phyloP scores from a whole-genome alignment of 2,888 invertebrate species.

The Eupeodes latifasciatus region DNA sequence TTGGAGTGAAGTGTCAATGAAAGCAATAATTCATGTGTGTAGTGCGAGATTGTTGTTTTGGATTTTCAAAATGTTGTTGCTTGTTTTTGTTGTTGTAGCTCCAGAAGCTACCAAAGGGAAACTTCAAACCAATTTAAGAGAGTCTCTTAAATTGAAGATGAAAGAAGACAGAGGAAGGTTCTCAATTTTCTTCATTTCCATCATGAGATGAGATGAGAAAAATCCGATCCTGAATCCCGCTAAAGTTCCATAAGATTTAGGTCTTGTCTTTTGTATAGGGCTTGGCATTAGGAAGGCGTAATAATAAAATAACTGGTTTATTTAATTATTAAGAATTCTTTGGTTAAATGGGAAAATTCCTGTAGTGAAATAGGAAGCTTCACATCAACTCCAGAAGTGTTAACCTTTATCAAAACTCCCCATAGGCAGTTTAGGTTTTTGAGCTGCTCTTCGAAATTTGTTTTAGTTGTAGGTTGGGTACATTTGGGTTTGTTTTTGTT shows the following conservation, averaged over 20 bases:
- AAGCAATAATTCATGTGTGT: conserved; percentile 52
- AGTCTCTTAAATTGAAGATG: conserved; percentile 46
- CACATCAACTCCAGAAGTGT: not conserved
- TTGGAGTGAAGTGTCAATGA: conserved; percentile 29
- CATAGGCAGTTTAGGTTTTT: not conserved
- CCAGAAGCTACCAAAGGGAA: not conserved
- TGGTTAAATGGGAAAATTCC: conserved; percentile 46
- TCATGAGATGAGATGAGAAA: not conserved
- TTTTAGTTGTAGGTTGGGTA: not conserved
- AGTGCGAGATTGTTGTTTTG: conserved; percentile 30
- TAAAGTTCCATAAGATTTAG: conserved; percentile 12
- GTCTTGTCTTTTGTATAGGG: not conserved
- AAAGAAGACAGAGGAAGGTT: conserved; percentile 54
- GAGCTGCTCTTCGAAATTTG: too few species aligned
- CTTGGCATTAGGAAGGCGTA: not conserved
- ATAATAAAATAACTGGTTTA: conserved; percentile 27
- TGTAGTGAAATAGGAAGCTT: conserved; percentile 7
- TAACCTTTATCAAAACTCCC: conserved; percentile 42
- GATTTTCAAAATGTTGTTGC: conserved; percentile 24
- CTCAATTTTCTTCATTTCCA: conserved; percentile 47
- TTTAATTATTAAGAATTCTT: conserved; percentile 58
- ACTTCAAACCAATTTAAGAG: conserved; percentile 38
- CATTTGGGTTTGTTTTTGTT: not conserved
- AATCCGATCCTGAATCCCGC: not conserved
- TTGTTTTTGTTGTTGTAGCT: not conserved